Conservation (phyloP, 2,888 invertebrate species). For the Cheilosia vernalis region DNA sequence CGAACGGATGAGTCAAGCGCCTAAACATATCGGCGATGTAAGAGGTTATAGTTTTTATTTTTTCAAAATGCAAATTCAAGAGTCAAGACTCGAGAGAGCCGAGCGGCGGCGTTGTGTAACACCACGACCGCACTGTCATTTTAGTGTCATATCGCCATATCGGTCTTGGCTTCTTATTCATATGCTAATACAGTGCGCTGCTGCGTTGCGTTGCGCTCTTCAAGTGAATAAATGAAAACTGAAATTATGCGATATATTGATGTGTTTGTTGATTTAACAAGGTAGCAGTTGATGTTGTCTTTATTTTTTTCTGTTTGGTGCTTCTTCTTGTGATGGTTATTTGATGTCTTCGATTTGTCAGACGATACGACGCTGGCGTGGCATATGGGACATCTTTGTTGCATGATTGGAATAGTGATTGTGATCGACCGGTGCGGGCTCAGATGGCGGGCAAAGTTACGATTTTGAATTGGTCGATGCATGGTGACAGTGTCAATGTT, state of each 20-base stretch:
- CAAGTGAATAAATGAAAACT: constrained; percentile 49
- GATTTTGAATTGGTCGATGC: constrained; percentile 6
- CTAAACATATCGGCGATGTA: constrained; percentile 74
- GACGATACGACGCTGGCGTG: constrained; percentile 58
- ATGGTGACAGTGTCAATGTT: constrained; percentile 14
- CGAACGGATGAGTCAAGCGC: constrained; percentile 67
- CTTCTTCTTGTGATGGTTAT: constrained; percentile 43
- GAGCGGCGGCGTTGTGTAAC: constrained; percentile 49
- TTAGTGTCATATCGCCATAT: too few species aligned
- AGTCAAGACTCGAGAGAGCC: constrained; percentile 2
- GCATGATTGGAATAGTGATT: constrained; percentile 50
- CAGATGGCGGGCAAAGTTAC: constrained; percentile 3
- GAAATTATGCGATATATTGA: constrained; percentile 38
- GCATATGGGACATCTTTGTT: constrained; percentile 53
- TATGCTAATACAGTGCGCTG: constrained; percentile 48
- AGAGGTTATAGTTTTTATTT: constrained; percentile 38
- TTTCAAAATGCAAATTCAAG: constrained; percentile 48
- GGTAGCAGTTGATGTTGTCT: constrained; percentile 45
- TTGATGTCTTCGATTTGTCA: constrained; percentile 70
- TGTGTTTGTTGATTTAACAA: constrained; percentile 64
- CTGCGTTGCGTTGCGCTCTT: constrained; percentile 9
- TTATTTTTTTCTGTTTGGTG: constrained; percentile 19
- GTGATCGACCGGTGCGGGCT: neutral
- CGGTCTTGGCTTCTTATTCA: constrained; percentile 39
- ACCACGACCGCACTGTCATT: neutral